Base-by-base conservation (phyloP, 2,113 vertebrate genomes). In the Trachemys scripta region DNA sequence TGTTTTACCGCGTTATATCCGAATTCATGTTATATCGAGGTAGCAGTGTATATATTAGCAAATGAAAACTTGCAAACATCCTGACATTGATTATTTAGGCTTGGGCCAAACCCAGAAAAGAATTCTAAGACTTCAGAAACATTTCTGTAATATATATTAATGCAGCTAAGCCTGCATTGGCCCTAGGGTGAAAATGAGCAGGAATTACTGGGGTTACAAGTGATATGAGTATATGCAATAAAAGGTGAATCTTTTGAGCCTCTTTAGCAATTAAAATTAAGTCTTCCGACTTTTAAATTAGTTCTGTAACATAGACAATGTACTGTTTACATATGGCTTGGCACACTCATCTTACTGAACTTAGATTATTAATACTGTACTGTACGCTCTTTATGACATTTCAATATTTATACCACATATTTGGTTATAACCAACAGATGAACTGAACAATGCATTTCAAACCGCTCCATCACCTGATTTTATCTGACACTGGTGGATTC, bases 111-210 rank as follows among this genome's bases (percentile, higher is more conserved):
- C 13, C 42, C 45, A 47, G 6, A 4, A 27, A 27, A 45, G 24
- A 47, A 45, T 78, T 29, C 6, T 78, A 78, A 47, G 75, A 16
- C 25, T 78, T 29, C 8, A 29, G 22, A 22, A 76, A 38, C 24
- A 76, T 76, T 45, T 45, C 20, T 76, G 72, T 25, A 76, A 45
- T 76, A 25, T 42, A 24, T 25, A 45, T 45, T 25, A 76, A 76
- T 45, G 42, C 22, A 11, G 72, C n/a, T 75, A 56, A 45, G 38
- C 75, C 45, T 87, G 19, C 20, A 96, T 82, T 87, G 72, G 90
- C 96, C 72, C 47, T 59, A 80, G 72, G 82, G 95, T 80, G 81
- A 89, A 93, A 96, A 92, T 86, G 75, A 95, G 84, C 86, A 90
- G 6, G 85, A 84, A 89, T 95, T 92, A 90, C 56, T 90, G 27